These are phyloP conservation scores for Pomacea maculata DNA, from an alignment of 1,140 invertebrate genomes.

Conservation along the genomic window DNA sequence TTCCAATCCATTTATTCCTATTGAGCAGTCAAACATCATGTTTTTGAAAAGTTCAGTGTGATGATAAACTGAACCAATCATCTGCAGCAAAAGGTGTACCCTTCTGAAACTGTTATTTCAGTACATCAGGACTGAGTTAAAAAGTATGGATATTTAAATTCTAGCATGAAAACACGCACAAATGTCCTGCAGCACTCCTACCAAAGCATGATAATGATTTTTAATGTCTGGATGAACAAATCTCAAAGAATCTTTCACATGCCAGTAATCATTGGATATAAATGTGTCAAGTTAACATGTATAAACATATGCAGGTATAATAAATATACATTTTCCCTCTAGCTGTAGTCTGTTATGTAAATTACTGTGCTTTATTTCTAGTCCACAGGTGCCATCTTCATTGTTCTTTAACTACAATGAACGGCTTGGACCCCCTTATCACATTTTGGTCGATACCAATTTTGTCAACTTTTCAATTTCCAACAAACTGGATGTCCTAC, in stretches of 20 bases:
- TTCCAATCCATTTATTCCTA: too few species aligned
- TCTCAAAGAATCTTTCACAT: too few species aligned
- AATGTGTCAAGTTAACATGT: not conserved
- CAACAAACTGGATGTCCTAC: slow-evolving; percentile 96
- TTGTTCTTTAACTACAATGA: slow-evolving; percentile 99
- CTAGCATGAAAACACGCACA: too few species aligned
- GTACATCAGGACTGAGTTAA: too few species aligned
- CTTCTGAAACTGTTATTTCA: too few species aligned
- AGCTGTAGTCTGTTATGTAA: not conserved
- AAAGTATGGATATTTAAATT: too few species aligned
- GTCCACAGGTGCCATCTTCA: slow-evolving; percentile 87
- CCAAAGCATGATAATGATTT: not conserved
- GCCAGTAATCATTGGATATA: too few species aligned
- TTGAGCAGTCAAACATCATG: too few species aligned
- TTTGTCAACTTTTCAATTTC: slow-evolving; percentile 99
- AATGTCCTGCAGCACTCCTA: not conserved
- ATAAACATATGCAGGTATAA: not conserved
- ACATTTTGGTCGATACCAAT: slow-evolving; percentile 97
- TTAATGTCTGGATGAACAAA: not conserved
- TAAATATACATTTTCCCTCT: not conserved
- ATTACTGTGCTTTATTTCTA: slow-evolving; percentile 31
- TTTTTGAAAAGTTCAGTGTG: too few species aligned
- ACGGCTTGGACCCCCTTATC: slow-evolving; percentile 98
- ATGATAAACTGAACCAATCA: too few species aligned
- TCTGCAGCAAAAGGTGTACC: too few species aligned